Conservation (phyloP, 1,140 invertebrate species). For the Magallana angulata region DNA sequence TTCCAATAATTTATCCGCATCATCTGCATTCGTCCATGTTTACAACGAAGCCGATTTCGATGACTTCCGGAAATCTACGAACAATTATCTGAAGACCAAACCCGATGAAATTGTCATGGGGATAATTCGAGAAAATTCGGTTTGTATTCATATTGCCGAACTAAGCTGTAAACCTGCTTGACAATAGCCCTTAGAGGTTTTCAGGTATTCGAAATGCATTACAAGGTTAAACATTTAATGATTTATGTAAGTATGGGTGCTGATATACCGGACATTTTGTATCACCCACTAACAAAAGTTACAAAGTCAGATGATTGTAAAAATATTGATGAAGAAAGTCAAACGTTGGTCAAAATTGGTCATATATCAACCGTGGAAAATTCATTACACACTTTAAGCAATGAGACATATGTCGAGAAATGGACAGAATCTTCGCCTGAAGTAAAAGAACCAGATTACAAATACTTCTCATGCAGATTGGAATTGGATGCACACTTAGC, state of each 20-base stretch:
- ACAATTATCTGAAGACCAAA: neutral
- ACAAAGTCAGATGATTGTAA: neutral
- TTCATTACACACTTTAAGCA: too few relatives aligned
- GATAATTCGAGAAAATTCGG: neutral
- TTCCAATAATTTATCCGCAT: constrained; percentile 32
- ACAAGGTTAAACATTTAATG: neutral
- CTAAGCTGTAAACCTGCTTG: neutral
- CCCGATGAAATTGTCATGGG: neutral
- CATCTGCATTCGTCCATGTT: constrained; percentile 26
- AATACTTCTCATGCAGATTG: constrained; percentile 24
- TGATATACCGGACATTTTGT: neutral
- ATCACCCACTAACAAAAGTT: neutral
- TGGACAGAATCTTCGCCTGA: too few relatives aligned
- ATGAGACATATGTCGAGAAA: too few relatives aligned
- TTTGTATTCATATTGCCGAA: too few relatives aligned
- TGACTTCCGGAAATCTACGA: constrained; percentile 26
- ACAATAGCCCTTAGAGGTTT: neutral
- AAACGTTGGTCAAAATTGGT: too few relatives aligned
- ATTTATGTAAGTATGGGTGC: neutral
- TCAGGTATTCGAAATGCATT: neutral
- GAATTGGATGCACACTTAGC: constrained; percentile 64
- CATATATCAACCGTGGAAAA: too few relatives aligned
- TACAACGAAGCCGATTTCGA: constrained; percentile 34
- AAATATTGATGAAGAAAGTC: too few relatives aligned
- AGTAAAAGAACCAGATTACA: neutral